These are phyloP conservation scores for Drosophila sp. DNA, from an alignment of 1,140 invertebrate species.

Conservation along the genomic window DNA sequence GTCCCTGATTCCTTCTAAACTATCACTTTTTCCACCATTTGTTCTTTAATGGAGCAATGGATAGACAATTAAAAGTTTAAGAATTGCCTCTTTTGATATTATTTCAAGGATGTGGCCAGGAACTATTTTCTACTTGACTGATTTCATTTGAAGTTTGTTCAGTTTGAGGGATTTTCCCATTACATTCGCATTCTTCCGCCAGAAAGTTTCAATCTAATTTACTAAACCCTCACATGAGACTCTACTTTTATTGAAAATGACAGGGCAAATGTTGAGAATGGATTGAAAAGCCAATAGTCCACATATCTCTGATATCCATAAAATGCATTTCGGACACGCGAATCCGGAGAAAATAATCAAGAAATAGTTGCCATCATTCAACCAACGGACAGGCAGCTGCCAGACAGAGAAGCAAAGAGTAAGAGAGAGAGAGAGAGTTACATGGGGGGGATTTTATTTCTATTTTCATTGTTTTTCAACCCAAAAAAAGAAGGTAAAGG, in stretches of 20 bases:
- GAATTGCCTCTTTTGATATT: too few relatives aligned
- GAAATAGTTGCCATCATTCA: conserved; percentile 74
- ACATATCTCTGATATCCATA: conserved; percentile 51
- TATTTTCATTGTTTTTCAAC: conserved; percentile 50
- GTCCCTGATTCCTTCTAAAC: too few relatives aligned
- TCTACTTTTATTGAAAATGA: background rate
- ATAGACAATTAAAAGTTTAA: too few relatives aligned
- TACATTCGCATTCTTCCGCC: background rate
- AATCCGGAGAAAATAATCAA: conserved; percentile 68
- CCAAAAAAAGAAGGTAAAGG: conserved; percentile 41
- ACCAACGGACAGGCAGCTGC: conserved; percentile 12
- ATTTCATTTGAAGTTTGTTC: background rate
- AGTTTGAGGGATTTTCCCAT: background rate
- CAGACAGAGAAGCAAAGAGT: conserved; percentile 18
- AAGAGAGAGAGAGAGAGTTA: background rate
- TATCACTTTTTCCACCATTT: too few relatives aligned
- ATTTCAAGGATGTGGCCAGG: too few relatives aligned
- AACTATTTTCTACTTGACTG: background rate
- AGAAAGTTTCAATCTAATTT: conserved; percentile 3
- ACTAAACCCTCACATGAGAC: background rate
- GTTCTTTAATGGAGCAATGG: too few relatives aligned
- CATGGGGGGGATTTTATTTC: conserved; percentile 57
- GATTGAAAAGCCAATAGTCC: conserved; percentile 42
- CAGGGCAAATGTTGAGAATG: background rate
- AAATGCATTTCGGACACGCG: conserved; percentile 46